A percentile compares a stretch with the other conserved stretches of the same genome.
Conservation (phyloP, 2,888 invertebrate species). For the Drosophila phalerata region DNA sequence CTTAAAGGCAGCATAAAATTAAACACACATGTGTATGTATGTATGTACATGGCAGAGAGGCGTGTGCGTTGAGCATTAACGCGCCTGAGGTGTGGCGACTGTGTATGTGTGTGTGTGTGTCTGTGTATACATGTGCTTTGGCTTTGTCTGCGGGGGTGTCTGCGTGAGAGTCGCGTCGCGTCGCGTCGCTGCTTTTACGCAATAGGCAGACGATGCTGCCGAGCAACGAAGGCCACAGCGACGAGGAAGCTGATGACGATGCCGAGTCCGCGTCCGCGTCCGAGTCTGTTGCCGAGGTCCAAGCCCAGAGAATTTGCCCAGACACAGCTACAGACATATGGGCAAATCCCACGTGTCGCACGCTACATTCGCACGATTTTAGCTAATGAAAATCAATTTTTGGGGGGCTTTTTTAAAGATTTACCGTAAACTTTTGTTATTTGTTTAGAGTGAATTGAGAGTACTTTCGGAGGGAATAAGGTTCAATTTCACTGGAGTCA, state of each 20-base stretch:
- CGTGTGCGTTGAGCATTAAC: constrained; percentile 25
- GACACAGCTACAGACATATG: constrained; percentile 47
- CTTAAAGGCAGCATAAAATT: constrained; percentile 33
- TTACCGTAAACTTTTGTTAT: too few relatives aligned
- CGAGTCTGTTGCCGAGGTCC: constrained; percentile 28
- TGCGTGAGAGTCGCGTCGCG: constrained; percentile 27
- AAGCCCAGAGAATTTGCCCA: constrained; percentile 39
- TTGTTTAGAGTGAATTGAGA: too few relatives aligned
- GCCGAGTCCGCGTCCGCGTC: constrained; percentile 27
- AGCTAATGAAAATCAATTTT: too few relatives aligned
- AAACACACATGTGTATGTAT: constrained; percentile 1
- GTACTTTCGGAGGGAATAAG: too few relatives aligned
- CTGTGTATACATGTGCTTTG: constrained; percentile 24
- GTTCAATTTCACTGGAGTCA: too few relatives aligned
- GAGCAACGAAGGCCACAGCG: constrained; percentile 14
- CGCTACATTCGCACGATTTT: too few relatives aligned
- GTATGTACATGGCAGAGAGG: constrained; percentile 15
- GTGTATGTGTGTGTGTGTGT: constrained; percentile 29
- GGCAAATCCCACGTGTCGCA: too few relatives aligned
- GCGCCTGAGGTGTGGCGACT: constrained; percentile 33
- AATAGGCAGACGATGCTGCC: constrained; percentile 59
- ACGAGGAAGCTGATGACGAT: constrained; percentile 16
- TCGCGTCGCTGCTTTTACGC: constrained; percentile 64
- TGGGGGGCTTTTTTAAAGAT: too few relatives aligned
- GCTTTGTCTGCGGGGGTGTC: constrained; percentile 68